phyloP scores from a whole-genome alignment of 2,888 invertebrate genomes.

The Clusia tigrina region DNA sequence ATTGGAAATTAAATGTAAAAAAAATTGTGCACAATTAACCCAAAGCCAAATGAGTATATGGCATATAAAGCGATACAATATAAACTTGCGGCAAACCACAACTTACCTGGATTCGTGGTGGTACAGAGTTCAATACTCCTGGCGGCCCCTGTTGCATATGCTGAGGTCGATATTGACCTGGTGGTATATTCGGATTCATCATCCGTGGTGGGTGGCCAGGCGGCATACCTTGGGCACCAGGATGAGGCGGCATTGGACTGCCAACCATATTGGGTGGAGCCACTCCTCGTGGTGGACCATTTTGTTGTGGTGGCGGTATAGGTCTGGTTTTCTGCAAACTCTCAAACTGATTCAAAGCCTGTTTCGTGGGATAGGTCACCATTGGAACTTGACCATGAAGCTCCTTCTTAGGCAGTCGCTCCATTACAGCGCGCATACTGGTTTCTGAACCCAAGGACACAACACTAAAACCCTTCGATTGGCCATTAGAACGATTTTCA shows the following conservation, averaged over 20 bases:
- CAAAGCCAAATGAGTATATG: slow-evolving; percentile 1
- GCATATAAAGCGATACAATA: slow-evolving; percentile 23
- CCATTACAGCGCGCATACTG: slow-evolving; percentile 89
- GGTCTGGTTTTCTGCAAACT: slow-evolving; percentile 91
- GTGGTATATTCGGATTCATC: slow-evolving; percentile 70
- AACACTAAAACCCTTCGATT: slow-evolving; percentile 98
- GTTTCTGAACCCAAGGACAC: slow-evolving; percentile 92
- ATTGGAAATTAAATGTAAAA: slow-evolving; percentile 30
- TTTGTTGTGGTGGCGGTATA: slow-evolving; percentile 74
- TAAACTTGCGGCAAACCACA: slow-evolving; percentile 26
- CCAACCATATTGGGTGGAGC: slow-evolving; percentile 62
- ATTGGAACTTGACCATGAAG: slow-evolving; percentile 95
- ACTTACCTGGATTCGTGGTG: slow-evolving; percentile 70
- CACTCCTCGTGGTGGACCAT: slow-evolving; percentile 67
- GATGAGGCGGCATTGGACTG: slow-evolving; percentile 65
- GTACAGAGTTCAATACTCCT: slow-evolving; percentile 68
- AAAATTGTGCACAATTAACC: slow-evolving; percentile 15
- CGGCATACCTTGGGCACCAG: slow-evolving; percentile 62
- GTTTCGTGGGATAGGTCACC: slow-evolving; percentile 95
- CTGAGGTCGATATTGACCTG: slow-evolving; percentile 69
- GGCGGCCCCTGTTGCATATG: slow-evolving; percentile 70
- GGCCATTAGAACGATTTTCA: slow-evolving; percentile 98
- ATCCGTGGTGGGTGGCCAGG: slow-evolving; percentile 68
- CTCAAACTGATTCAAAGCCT: slow-evolving; percentile 85
- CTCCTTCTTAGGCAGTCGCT: slow-evolving; percentile 93